These are phyloP conservation scores for Lepus townsendii DNA, from an alignment of 2,797 vertebrate species.

Conservation along the genomic window DNA sequence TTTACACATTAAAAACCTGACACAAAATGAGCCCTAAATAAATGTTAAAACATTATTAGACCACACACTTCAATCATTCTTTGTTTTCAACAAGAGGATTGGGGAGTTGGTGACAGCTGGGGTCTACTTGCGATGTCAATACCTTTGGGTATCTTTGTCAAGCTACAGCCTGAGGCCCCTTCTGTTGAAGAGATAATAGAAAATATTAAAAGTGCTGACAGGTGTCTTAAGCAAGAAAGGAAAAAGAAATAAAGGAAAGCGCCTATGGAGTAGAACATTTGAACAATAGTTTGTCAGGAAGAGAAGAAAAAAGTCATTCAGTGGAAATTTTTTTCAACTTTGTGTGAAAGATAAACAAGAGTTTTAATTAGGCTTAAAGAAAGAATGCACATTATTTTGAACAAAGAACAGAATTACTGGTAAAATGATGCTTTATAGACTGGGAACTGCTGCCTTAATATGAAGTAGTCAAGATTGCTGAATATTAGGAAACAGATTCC, in stretches of 20 bases:
- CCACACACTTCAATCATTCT: slow-evolving; percentile 44
- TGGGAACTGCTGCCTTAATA: slow-evolving; percentile 68
- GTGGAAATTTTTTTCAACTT: slow-evolving; percentile 74
- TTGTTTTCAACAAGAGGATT: slow-evolving; percentile 72
- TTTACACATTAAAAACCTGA: slow-evolving; percentile 59
- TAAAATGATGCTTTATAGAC: slow-evolving; percentile 78
- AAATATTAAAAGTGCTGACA: slow-evolving; percentile 86
- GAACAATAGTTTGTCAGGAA: slow-evolving; percentile 42
- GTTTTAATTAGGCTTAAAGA: slow-evolving; percentile 82
- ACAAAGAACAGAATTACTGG: slow-evolving; percentile 63
- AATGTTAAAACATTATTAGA: slow-evolving; percentile 67
- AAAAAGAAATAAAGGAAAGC: slow-evolving; percentile 67
- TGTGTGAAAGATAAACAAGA: slow-evolving; percentile 84
- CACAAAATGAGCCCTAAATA: slow-evolving; percentile 55
- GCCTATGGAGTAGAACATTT: slow-evolving; percentile 68
- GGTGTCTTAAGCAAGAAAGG: slow-evolving; percentile 86
- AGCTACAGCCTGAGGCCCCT: slow-evolving; percentile 87
- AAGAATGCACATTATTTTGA: slow-evolving; percentile 39
- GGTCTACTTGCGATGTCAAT: slow-evolving; percentile 79
- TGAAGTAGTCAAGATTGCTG: slow-evolving; percentile 14
- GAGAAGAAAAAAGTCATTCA: background rate
- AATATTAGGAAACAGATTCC: background rate
- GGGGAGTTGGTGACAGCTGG: slow-evolving; percentile 83
- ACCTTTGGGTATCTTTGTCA: slow-evolving; percentile 87
- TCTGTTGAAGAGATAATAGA: slow-evolving; percentile 86